phyloP scores from a whole-genome alignment of 1,140 invertebrate genomes.

The Drosophila takahashii region DNA sequence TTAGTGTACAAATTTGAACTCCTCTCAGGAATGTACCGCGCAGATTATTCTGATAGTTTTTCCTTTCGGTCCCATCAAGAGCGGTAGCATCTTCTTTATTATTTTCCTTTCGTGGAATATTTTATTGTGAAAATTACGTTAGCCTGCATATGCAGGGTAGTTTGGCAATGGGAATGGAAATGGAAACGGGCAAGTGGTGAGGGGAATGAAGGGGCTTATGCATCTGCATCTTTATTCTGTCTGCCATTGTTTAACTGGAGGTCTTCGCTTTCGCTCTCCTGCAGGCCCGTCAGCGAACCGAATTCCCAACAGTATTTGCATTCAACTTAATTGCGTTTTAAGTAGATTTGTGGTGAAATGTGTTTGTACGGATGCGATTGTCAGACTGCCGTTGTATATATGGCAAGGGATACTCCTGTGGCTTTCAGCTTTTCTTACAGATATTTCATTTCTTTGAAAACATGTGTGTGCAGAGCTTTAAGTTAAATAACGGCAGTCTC shows the following conservation, averaged over 20 bases:
- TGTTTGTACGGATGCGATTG: conserved; percentile 33
- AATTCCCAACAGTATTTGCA: conserved; percentile 68
- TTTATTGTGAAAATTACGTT: conserved; percentile 55
- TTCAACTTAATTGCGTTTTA: conserved; percentile 82
- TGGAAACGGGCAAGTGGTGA: too few species aligned
- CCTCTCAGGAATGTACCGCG: neutral
- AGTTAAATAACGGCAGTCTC: conserved; percentile 1
- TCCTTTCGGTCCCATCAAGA: neutral
- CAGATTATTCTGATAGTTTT: conserved; percentile 30
- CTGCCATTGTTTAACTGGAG: conserved; percentile 66
- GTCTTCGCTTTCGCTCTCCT: conserved; percentile 25
- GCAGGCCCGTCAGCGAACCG: conserved; percentile 31
- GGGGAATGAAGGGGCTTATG: neutral
- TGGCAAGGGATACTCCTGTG: neutral
- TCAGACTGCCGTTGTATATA: conserved; percentile 8
- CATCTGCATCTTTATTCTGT: conserved; percentile 31
- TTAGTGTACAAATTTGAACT: neutral
- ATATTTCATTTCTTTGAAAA: conserved; percentile 23
- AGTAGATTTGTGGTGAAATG: conserved; percentile 78
- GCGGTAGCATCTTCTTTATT: conserved; percentile 18
- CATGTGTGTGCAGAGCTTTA: neutral
- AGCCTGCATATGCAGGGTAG: conserved; percentile 8
- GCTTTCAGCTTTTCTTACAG: conserved; percentile 27
- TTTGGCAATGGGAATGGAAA: neutral
- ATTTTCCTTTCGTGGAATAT: conserved; percentile 47